Evolutionary conservation across 2,113 vertebrate genomes (phyloP).

Genomic region (Phrynosoma blainvillii): DNA sequence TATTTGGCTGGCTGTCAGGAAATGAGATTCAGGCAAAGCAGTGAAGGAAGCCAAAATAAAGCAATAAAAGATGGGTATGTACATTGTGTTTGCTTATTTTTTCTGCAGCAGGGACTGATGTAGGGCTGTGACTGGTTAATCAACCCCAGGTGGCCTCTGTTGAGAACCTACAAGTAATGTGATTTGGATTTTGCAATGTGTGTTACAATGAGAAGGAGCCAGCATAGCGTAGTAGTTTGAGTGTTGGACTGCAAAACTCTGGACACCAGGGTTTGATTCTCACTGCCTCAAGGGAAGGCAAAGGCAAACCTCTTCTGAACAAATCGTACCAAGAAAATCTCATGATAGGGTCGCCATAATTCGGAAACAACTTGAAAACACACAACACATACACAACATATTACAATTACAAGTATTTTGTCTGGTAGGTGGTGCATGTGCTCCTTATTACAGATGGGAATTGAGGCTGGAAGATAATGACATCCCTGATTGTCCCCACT

Average conservation of each 20-base stretch:
- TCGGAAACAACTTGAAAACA: too few species aligned
- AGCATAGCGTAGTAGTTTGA: too few species aligned
- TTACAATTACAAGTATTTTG: too few species aligned
- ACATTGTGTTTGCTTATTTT: neutral
- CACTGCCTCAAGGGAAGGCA: too few species aligned
- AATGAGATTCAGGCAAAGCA: slow-evolving; percentile 27
- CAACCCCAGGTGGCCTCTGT: neutral
- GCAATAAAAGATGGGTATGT: slow-evolving; percentile 16
- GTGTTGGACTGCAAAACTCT: too few species aligned
- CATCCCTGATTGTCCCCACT: neutral
- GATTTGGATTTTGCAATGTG: neutral
- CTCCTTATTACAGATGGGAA: neutral
- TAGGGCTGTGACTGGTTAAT: neutral
- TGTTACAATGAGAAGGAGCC: neutral
- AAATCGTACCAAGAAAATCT: too few species aligned
- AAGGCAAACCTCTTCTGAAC: too few species aligned
- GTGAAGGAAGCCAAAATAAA: neutral
- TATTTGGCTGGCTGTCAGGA: neutral
- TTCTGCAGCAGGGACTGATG: neutral
- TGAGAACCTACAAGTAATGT: neutral
- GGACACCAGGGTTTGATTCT: too few species aligned
- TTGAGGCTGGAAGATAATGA: neutral
- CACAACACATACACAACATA: too few species aligned
- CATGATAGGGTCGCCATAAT: too few species aligned
- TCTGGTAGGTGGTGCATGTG: neutral